phyloP scores from a whole-genome alignment of 2,888 invertebrate species.

The Caenorhabditis sp. region DNA sequence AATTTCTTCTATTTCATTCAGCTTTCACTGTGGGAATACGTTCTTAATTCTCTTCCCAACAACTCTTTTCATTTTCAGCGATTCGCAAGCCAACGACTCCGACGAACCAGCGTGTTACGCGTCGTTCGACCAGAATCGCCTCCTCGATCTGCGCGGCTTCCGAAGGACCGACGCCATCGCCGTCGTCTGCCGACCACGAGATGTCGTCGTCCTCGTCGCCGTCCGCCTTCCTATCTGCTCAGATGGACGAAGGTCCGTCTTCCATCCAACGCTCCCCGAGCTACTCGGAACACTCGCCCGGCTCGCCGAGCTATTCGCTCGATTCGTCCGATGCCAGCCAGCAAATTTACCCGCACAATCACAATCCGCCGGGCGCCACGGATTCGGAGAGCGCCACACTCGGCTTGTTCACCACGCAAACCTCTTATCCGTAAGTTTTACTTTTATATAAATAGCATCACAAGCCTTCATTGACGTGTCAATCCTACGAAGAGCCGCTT shows the following conservation, averaged over 20 bases:
- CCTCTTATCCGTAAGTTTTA: conserved; percentile 13
- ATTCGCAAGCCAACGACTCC: conserved; percentile 41
- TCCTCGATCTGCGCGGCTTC: conserved; percentile 38
- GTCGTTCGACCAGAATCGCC: conserved; percentile 40
- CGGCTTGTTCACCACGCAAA: conserved; percentile 32
- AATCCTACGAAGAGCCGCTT: too few species aligned
- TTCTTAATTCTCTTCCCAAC: neutral
- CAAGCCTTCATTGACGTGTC: too few species aligned
- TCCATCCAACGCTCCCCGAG: conserved; percentile 15
- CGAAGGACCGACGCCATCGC: conserved; percentile 37
- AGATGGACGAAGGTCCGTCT: conserved; percentile 9
- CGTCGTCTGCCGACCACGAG: conserved; percentile 36
- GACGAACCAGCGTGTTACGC: conserved; percentile 38
- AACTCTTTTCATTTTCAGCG: conserved; percentile 40
- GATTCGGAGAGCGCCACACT: conserved; percentile 27
- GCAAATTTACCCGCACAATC: neutral
- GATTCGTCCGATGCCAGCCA: conserved; percentile 4
- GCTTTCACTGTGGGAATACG: neutral
- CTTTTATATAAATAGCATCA: neutral
- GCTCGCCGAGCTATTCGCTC: conserved; percentile 3
- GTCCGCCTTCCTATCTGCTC: conserved; percentile 15
- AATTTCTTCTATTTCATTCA: neutral
- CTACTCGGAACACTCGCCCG: conserved; percentile 27
- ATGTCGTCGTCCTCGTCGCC: conserved; percentile 49
- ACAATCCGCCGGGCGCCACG: conserved; percentile 22